Percentiles rank a stretch among this genome's conserved stretches.
phyloP scores from a whole-genome alignment of 2,888 invertebrate genomes.

The Sesamia inferens region DNA sequence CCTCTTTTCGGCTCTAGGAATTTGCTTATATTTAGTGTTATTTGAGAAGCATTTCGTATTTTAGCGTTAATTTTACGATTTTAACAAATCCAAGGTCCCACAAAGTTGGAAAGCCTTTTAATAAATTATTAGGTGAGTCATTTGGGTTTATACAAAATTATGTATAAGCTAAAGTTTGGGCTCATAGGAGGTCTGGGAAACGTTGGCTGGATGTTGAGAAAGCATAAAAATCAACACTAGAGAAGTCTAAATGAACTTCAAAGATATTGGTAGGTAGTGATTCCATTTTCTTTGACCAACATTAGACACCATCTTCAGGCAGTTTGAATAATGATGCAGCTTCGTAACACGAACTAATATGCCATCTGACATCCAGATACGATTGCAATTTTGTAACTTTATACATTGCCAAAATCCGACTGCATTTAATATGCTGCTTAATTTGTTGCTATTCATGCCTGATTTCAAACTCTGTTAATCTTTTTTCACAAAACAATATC shows the following conservation, averaged over 20 bases:
- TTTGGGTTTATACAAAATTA: constrained; percentile 36
- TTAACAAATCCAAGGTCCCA: constrained; percentile 44
- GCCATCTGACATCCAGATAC: constrained; percentile 29
- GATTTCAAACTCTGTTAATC: not conserved
- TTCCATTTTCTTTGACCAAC: not conserved
- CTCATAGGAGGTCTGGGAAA: constrained; percentile 31
- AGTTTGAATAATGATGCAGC: not conserved
- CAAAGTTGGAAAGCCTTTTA: constrained; percentile 45
- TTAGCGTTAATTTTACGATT: constrained; percentile 60
- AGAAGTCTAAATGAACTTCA: constrained; percentile 10
- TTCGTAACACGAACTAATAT: not conserved
- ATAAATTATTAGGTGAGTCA: constrained; percentile 49
- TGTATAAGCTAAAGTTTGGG: constrained; percentile 11
- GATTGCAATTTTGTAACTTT: not conserved
- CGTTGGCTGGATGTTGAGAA: constrained; percentile 37
- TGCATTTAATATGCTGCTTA: not conserved
- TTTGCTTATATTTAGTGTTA: constrained; percentile 74
- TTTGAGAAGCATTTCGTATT: constrained; percentile 65
- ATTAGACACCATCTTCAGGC: not conserved
- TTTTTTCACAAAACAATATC: not conserved
- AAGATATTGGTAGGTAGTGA: constrained; percentile 4
- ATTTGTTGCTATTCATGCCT: not conserved
- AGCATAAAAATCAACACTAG: constrained; percentile 37
- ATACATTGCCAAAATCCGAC: not conserved
- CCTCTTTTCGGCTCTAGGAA: constrained; percentile 67